Evolutionary conservation across 2,797 vertebrate genomes (phyloP).

Genomic region (Eulemur coronatus): DNA sequence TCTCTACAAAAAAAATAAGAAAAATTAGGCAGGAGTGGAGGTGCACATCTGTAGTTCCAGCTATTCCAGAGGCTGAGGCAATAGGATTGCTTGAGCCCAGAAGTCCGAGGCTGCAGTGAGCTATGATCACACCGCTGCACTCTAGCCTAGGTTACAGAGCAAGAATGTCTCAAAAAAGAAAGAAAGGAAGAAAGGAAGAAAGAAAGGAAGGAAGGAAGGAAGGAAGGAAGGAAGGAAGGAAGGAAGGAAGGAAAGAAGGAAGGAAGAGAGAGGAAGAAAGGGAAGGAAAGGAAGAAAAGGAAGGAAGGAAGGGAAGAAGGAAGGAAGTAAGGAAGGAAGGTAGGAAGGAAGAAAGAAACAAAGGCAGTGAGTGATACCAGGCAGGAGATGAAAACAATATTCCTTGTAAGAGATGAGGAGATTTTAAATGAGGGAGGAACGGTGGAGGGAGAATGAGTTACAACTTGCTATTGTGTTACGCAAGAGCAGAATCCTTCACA

Average conservation of each 20-base stretch:
- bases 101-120: not conserved
- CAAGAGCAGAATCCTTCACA: not conserved
- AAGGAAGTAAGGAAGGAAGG: too few relatives aligned
- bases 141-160: not conserved
- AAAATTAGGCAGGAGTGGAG: too few relatives aligned
- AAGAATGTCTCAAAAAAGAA: not conserved
- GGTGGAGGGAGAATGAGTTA: not conserved
- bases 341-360: too few relatives aligned
- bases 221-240: too few relatives aligned
- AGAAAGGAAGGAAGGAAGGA: too few relatives aligned
- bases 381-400: not conserved
- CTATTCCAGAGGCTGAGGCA: not conserved
- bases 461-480: not conserved
- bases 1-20: too few relatives aligned
- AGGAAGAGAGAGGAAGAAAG: too few relatives aligned
- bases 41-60: not conserved
- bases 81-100: not conserved
- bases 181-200: too few relatives aligned
- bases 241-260: too few relatives aligned
- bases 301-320: too few relatives aligned
- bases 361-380: not conserved
- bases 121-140: not conserved
- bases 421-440: not conserved
- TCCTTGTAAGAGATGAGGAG: not conserved
- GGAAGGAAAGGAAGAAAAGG: too few relatives aligned